A percentile compares a stretch with the other conserved stretches of the same genome.
Conservation (phyloP, 1,140 invertebrate species). For the Neocloeon triangulifer region DNA sequence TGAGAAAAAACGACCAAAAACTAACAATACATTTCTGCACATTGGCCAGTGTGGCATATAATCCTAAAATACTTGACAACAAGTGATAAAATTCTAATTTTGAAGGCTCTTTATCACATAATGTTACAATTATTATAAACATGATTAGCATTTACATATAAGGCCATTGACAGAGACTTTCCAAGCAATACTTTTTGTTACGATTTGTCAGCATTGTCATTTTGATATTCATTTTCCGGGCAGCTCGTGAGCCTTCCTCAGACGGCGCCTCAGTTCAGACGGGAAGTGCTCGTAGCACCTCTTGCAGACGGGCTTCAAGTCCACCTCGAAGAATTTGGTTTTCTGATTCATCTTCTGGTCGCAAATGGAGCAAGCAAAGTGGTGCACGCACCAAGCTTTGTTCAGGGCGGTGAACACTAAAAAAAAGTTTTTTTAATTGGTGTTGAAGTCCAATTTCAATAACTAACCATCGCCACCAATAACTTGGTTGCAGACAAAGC, state of each 20-base stretch:
- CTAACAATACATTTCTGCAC: too few species aligned
- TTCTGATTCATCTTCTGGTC: slow-evolving; percentile 95
- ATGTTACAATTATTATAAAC: too few species aligned
- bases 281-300: slow-evolving; percentile 97
- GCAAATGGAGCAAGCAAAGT: slow-evolving; percentile 96
- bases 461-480: slow-evolving; percentile 85
- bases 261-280: slow-evolving; percentile 70
- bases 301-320: slow-evolving; percentile 95
- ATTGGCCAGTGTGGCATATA: too few species aligned
- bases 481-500: slow-evolving; percentile 96
- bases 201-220: too few species aligned
- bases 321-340: slow-evolving; percentile 98
- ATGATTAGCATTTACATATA: too few species aligned
- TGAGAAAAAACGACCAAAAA: too few species aligned
- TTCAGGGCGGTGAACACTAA: slow-evolving; percentile 94
- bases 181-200: too few species aligned
- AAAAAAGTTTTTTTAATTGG: slow-evolving; percentile 12
- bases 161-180: too few species aligned
- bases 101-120: too few species aligned
- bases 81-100: too few species aligned
- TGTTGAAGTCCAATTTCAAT: background rate
- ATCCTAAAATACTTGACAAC: too few species aligned
- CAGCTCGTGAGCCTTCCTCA: slow-evolving; percentile 53
- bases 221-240: too few species aligned
- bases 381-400: slow-evolving; percentile 99